phyloP scores from a whole-genome alignment of 2,113 vertebrate species.

The Polyodon spathula region DNA sequence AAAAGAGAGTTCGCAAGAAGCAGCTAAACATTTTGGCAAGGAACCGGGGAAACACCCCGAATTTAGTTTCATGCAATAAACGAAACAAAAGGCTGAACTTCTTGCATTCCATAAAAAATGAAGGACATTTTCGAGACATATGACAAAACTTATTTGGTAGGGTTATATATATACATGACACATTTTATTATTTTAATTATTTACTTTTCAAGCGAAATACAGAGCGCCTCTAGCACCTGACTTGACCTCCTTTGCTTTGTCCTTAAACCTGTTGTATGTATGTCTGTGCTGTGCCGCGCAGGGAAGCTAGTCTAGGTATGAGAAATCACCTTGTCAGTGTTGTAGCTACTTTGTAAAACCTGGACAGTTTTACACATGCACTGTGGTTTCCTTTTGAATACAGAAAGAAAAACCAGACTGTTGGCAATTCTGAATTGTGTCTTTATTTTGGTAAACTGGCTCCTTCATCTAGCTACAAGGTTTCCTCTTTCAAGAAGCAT shows the following conservation, averaged over 20 bases:
- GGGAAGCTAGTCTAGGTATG: slow-evolving; percentile 67
- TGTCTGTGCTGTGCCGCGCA: slow-evolving; percentile 59
- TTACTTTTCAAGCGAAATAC: no score
- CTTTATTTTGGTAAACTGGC: slow-evolving; percentile 15
- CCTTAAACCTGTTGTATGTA: slow-evolving; percentile 62
- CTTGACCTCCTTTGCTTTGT: slow-evolving; percentile 63
- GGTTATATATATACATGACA: slow-evolving; percentile 73
- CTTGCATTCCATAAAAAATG: slow-evolving; percentile 83
- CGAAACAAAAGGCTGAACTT: slow-evolving; percentile 70
- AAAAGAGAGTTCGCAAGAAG: slow-evolving; percentile 80
- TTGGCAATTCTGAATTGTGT: background rate
- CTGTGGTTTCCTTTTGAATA: slow-evolving; percentile 61
- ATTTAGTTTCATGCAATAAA: slow-evolving; percentile 79
- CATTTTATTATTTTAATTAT: slow-evolving; percentile 47
- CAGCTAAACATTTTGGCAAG: slow-evolving; percentile 77
- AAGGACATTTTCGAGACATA: slow-evolving; percentile 88
- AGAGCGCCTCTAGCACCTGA: slow-evolving; percentile 60
- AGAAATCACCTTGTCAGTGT: slow-evolving; percentile 64
- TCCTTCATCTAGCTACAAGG: slow-evolving; percentile 34
- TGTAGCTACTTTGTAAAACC: slow-evolving; percentile 79
- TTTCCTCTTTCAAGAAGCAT: slow-evolving; percentile 37
- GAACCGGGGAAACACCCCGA: slow-evolving; percentile 47
- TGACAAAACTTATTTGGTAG: no score
- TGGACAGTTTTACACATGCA: slow-evolving; percentile 77
- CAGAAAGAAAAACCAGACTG: slow-evolving; percentile 7